Evolutionary conservation across 2,113 vertebrate species (phyloP), one percentile per base, ranked within the genome.

Genomic region (Plestiodon gilberti): DNA sequence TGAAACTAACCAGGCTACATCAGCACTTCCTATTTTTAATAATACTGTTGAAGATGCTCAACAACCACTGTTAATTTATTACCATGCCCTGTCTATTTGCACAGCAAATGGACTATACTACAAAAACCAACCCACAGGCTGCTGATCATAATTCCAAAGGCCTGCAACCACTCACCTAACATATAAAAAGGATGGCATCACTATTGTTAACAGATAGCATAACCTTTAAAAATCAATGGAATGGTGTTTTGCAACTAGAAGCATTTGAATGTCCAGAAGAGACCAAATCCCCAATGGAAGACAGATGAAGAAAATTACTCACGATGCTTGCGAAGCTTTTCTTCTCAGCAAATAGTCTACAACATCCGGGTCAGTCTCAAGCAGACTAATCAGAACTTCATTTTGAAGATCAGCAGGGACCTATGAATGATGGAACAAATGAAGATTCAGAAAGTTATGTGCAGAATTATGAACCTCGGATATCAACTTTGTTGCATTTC

Each of bases 331-430:
- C 23, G 98, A 99, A 90, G 97, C 98, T 93, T 98, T 99, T 85
- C 98, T 98, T 87, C 99, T 95, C 91, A 99, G 96, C 81, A 99
- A 95, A 93, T 99, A 99, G 96, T 99, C 98, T 87, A 99, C 98
- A 30, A 99, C 98, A 84, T 99, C 99, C 13, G 98, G 97, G 91
- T 99, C 99, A 0, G 98, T 99, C 95, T 99, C 98, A 82, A 98
- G 90, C 48, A 99, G 94, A 94, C 97, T 99, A 94, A 98, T 97
- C 85, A 99, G 96, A 67, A 99, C 98, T 95, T 99, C 98, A 4
- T 99, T 99, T 96, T 99, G 99, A 83, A 99, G 97, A 94, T 99
- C 98, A 11, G 99, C 97, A 23, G 98, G 96, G 78, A 99, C 98
- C 99, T 99, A 82, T 9, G 83, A 17, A 65, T 48, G 85, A 48